phyloP scores from a whole-genome alignment of 2,113 vertebrate species.

The Agapornis roseicollis region DNA sequence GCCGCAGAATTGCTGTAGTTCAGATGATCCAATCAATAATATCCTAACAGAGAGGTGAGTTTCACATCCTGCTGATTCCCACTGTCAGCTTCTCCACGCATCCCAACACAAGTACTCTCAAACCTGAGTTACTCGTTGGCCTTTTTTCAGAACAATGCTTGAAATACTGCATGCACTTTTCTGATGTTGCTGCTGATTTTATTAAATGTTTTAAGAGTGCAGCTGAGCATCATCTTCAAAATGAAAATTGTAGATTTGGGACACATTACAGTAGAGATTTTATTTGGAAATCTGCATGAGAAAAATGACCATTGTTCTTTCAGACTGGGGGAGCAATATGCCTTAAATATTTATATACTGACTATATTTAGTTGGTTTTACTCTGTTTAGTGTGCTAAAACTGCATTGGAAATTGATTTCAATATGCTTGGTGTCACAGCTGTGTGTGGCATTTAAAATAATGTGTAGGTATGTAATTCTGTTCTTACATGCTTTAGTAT shows the following conservation, averaged over 20 bases:
- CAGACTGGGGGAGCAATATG: not conserved
- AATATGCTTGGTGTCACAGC: not conserved
- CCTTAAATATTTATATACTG: not conserved
- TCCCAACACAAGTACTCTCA: not conserved
- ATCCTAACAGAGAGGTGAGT: slow-evolving; percentile 63
- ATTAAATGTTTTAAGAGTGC: not conserved
- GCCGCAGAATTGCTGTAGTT: not conserved
- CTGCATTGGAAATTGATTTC: not conserved
- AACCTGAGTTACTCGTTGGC: not conserved
- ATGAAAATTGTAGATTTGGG: not conserved
- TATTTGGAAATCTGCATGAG: not conserved
- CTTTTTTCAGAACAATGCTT: not conserved
- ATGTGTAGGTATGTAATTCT: not conserved
- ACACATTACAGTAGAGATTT: not conserved
- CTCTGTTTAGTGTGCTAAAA: not conserved
- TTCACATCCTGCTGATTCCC: not conserved
- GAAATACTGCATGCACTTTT: not conserved
- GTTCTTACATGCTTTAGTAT: not conserved
- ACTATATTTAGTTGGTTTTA: not conserved
- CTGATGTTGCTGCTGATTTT: not conserved
- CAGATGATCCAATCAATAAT: not conserved
- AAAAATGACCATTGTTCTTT: not conserved
- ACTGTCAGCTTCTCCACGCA: not conserved
- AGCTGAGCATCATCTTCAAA: not conserved
- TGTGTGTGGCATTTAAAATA: not conserved